Evolutionary conservation across 2,888 invertebrate genomes (phyloP).

Genomic region (Electrophaes corylata): DNA sequence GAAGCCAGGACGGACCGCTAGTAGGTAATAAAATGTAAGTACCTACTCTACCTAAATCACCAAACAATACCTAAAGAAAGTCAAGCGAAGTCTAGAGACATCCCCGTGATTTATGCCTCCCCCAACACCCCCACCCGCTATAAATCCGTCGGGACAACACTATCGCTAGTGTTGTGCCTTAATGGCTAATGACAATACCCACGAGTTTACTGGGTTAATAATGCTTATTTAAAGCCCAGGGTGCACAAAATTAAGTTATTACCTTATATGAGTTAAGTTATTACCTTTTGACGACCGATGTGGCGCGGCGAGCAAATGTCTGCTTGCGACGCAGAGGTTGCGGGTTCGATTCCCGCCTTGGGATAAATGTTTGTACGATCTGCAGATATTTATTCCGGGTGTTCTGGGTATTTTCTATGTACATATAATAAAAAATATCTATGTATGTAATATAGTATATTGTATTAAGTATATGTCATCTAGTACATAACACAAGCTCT

Average conservation of each 20-base stretch:
- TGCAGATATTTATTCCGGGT: too few species aligned
- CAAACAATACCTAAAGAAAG: conserved; percentile 34
- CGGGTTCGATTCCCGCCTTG: too few species aligned
- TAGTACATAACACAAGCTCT: too few species aligned
- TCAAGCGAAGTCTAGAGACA: conserved; percentile 33
- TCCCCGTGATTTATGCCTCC: conserved; percentile 30
- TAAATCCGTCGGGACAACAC: conserved; percentile 51
- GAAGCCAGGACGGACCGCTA: too few species aligned
- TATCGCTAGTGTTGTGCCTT: conserved; percentile 62
- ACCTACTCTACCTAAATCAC: conserved; percentile 26
- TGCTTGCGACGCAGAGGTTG: too few species aligned
- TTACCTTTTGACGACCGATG: too few species aligned
- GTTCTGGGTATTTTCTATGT: too few species aligned
- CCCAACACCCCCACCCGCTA: conserved; percentile 22
- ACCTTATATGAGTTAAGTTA: conserved; percentile 1
- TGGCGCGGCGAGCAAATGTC: too few species aligned
- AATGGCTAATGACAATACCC: conserved; percentile 63
- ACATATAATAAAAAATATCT: too few species aligned
- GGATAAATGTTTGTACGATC: too few species aligned
- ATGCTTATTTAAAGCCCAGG: conserved; percentile 17
- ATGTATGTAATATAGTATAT: too few species aligned
- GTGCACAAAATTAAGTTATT: conserved; percentile 22
- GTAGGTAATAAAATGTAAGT: conserved; percentile 1
- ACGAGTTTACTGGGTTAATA: conserved; percentile 28
- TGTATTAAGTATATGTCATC: too few species aligned